phyloP scores from a whole-genome alignment of 2,888 invertebrate genomes.

The Pristionchus entomophagus region DNA sequence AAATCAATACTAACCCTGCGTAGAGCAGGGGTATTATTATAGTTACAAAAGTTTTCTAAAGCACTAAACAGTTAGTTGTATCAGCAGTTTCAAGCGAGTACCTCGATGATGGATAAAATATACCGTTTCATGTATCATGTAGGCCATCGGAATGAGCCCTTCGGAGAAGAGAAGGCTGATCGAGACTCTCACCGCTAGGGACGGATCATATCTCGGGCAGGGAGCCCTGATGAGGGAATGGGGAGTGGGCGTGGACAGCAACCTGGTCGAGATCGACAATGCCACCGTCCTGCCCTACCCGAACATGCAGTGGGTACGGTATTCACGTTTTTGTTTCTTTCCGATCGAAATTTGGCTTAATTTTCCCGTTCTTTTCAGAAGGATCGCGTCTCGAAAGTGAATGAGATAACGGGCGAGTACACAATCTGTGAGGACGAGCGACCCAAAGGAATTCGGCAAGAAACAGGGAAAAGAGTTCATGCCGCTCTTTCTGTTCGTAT shows the following conservation, averaged over 20 bases:
- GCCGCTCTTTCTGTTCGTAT: constrained; percentile 5
- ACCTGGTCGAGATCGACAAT: constrained; percentile 21
- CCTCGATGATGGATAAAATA: too few relatives aligned
- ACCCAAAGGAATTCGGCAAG: not conserved
- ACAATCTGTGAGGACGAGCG: not conserved
- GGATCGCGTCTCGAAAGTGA: not conserved
- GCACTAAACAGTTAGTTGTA: too few relatives aligned
- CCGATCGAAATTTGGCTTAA: too few relatives aligned
- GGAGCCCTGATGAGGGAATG: not conserved
- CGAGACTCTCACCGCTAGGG: not conserved
- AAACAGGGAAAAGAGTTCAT: not conserved
- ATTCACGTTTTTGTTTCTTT: not conserved
- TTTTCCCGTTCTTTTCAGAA: not conserved
- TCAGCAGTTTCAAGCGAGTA: too few relatives aligned
- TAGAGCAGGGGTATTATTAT: too few relatives aligned
- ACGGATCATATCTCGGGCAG: not conserved
- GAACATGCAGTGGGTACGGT: not conserved
- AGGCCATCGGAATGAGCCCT: not conserved
- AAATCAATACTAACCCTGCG: too few relatives aligned
- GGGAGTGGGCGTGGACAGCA: not conserved
- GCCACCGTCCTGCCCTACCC: not conserved
- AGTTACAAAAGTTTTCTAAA: too few relatives aligned
- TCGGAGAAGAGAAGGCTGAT: not conserved
- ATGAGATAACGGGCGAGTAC: constrained; percentile 13
- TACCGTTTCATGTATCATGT: too few relatives aligned